phyloP scores from a whole-genome alignment of 1,140 invertebrate genomes.

The Zaprionus capensis region DNA sequence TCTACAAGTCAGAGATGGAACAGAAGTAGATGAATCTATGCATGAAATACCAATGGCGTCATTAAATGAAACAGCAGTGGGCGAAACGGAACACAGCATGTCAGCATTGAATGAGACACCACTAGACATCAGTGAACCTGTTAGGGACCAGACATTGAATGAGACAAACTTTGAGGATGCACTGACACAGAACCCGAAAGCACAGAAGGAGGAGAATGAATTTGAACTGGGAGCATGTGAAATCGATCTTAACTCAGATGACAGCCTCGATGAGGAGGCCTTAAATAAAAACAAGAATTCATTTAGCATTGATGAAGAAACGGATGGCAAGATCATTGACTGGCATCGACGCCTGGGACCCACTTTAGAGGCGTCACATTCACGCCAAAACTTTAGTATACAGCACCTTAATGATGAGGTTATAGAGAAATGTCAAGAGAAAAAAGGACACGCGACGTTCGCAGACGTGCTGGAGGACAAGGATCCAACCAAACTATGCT shows the following conservation, averaged over 20 bases:
- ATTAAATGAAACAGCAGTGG: neutral
- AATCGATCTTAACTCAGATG: neutral
- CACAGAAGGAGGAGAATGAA: neutral
- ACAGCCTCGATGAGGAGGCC: neutral
- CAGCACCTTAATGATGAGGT: constrained; percentile 70
- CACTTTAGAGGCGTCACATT: constrained; percentile 65
- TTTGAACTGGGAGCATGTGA: constrained; percentile 1
- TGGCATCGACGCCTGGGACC: constrained; percentile 74
- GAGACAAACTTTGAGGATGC: neutral
- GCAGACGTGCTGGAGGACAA: constrained; percentile 60
- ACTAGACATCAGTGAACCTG: neutral
- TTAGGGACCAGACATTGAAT: neutral
- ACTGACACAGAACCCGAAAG: neutral
- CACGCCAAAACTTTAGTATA: constrained; percentile 76
- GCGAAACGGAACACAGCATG: neutral
- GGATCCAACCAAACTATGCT: constrained; percentile 61
- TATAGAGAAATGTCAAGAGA: constrained; percentile 52
- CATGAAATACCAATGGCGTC: neutral
- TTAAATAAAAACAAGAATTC: neutral
- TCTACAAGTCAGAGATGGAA: constrained; percentile 5
- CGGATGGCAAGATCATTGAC: constrained; percentile 54
- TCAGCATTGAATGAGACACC: neutral
- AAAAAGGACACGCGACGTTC: constrained; percentile 47
- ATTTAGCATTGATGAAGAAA: constrained; percentile 35
- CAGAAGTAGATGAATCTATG: neutral